A percentile compares a stretch with the other conserved stretches of the same genome.
Evolutionary conservation across 2,113 vertebrate species (phyloP).

Genomic region (Odontesthes bonariensis): DNA sequence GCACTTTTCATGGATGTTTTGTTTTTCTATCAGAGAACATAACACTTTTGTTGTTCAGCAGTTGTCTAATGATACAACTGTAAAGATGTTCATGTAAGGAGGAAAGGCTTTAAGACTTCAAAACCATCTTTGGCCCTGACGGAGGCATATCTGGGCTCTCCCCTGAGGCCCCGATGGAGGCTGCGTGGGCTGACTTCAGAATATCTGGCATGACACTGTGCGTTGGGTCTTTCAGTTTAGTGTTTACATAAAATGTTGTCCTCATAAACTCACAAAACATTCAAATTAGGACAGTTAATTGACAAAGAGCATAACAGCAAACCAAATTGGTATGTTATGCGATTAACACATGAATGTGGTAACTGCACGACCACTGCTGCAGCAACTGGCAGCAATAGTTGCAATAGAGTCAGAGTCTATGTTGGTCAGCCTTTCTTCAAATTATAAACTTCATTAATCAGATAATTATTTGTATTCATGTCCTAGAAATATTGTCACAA

Average conservation of each 20-base stretch:
- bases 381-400: too few species aligned
- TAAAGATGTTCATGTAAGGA: constrained; percentile 37
- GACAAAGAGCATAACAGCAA: constrained; percentile 12
- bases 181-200: constrained; percentile 80
- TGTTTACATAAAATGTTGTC: constrained; percentile 6
- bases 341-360: neutral
- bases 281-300: constrained; percentile 11
- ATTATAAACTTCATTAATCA: neutral
- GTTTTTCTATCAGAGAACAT: constrained; percentile 53
- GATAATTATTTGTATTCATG: neutral
- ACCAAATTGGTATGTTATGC: neutral
- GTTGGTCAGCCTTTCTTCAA: neutral
- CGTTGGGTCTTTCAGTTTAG: constrained; percentile 52
- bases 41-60: neutral
- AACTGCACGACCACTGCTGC: too few species aligned
- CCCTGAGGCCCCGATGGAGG: constrained; percentile 55
- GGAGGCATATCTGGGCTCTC: constrained; percentile 53
- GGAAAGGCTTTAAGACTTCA: constrained; percentile 76
- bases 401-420: neutral
- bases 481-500: neutral
- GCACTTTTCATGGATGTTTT: constrained; percentile 46
- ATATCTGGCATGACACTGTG: constrained; percentile 73
- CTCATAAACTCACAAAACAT: neutral
- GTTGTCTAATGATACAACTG: neutral
- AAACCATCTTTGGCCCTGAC: constrained; percentile 57